Conservation (phyloP, 2,113 vertebrate species). For the Maccullochella peelii region DNA sequence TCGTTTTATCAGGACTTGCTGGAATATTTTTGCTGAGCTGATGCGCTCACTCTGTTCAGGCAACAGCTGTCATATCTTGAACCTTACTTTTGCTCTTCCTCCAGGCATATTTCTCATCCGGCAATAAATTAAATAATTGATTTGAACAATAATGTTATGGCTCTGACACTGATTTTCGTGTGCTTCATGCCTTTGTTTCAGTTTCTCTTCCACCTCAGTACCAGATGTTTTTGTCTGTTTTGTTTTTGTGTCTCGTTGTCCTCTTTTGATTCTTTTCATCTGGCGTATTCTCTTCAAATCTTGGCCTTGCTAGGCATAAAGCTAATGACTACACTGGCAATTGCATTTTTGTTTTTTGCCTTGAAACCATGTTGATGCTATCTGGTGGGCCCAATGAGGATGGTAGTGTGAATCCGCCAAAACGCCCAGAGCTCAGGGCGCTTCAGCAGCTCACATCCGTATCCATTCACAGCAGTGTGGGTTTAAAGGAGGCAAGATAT, state of each 20-base stretch:
- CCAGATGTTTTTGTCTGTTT: conserved; percentile 1
- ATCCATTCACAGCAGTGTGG: conserved; percentile 53
- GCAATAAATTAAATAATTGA: conserved; percentile 22
- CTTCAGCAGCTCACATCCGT: conserved; percentile 43
- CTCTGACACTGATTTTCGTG: background rate
- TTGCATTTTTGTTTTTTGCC: conserved; percentile 53
- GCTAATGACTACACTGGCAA: conserved; percentile 43
- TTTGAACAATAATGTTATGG: conserved; percentile 22
- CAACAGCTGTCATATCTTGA: conserved; percentile 35
- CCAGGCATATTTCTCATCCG: conserved; percentile 5
- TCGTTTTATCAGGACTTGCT: conserved; percentile 47
- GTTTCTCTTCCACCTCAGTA: background rate
- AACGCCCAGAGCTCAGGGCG: conserved; percentile 38
- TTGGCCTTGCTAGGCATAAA: conserved; percentile 6
- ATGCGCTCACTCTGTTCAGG: conserved; percentile 39
- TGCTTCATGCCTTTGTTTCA: conserved; percentile 9
- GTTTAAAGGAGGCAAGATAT: conserved; percentile 43
- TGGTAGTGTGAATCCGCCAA: conserved; percentile 43
- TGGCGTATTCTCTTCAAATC: background rate
- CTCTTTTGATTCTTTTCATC: conserved; percentile 9
- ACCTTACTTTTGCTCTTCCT: conserved; percentile 16
- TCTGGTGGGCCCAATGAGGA: conserved; percentile 45
- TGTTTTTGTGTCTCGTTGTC: conserved; percentile 1
- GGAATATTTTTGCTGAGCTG: conserved; percentile 36
- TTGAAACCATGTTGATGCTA: conserved; percentile 51